phyloP scores from a whole-genome alignment of 64 coral and sea anemone species.

The Pocillopora damicornis region DNA sequence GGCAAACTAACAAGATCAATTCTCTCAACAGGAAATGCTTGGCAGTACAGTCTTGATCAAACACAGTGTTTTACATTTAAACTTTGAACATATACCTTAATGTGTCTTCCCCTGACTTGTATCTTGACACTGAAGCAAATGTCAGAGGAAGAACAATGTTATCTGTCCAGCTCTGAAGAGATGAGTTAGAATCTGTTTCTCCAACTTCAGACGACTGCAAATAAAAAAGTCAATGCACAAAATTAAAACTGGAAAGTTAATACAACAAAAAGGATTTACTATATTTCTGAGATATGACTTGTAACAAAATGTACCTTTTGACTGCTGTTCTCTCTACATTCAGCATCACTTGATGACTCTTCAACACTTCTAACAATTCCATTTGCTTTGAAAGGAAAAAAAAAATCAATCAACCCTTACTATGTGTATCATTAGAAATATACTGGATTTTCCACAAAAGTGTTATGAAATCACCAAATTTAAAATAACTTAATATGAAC shows the following conservation, averaged over 20 bases:
- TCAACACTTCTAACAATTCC: slow-evolving; percentile 88
- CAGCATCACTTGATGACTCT: slow-evolving; percentile 63
- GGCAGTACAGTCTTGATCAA: background rate
- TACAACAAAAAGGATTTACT: too few relatives aligned
- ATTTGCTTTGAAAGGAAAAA: slow-evolving; percentile 56
- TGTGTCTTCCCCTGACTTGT: slow-evolving; percentile 88
- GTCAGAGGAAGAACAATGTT: slow-evolving; percentile 93
- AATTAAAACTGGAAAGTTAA: too few relatives aligned
- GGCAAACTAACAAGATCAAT: too few relatives aligned
- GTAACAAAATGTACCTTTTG: slow-evolving; percentile 38
- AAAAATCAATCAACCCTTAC: background rate
- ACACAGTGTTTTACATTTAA: background rate
- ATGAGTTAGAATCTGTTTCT: slow-evolving; percentile 82
- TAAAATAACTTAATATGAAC: background rate
- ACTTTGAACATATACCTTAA: slow-evolving; percentile 32
- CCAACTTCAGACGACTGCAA: slow-evolving; percentile 70
- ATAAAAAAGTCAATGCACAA: background rate
- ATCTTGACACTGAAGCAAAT: slow-evolving; percentile 91
- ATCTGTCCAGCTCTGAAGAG: slow-evolving; percentile 86
- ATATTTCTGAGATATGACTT: background rate
- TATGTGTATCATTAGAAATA: background rate
- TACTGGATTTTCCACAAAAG: background rate
- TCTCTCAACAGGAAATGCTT: too few relatives aligned
- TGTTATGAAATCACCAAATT: background rate
- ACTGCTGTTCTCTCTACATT: slow-evolving; percentile 55